Evolutionary conservation across 2,888 invertebrate species (phyloP), one percentile per base, ranked within the genome.

Genomic region (Drosophila phalerata): DNA sequence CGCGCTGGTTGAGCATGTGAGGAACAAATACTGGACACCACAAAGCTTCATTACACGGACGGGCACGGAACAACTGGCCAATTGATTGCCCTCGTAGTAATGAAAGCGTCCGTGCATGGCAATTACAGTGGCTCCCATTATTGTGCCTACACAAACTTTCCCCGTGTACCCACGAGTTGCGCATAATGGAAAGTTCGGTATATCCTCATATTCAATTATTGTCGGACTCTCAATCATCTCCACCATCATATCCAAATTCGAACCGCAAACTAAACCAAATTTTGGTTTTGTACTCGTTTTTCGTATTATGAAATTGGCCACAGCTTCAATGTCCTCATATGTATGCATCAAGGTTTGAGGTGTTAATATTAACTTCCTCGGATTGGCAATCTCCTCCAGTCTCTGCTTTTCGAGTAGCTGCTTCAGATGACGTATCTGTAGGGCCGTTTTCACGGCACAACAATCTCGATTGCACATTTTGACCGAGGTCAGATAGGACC

Each of bases 61-160:
- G 1, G 99, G 98, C 94, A 99, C 95, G 5, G 97, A 95, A 85
- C 98, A 97, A 94, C 96, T 97, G 95, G 97, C 97, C 28, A 97
- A 93, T 0, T 97, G 96, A 92, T 98, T 98, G 45, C 99, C 99
- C 92, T 99, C 99, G 92, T 99, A 99, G 84, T 96, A 96, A 92
- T 99, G 99, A 92, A 98, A 97, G 56, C 99, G 94, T 13, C 99
- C 98, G 92, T 99, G 97, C 97, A 99, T 98, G 83, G 98, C 97
- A 79, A 99, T 96, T 0, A 98, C 96, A 0, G 96, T 95, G 4
- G 97, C 95, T 3, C 95, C 96, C n/a, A 94, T 94, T 15, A 99
- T 93, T 52, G 94, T 94, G 1, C 99, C 99, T 90, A 99, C 97
- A 40, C 99, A 96, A 89, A 99, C 93, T 88, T 96, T 95, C 0